Evolutionary conservation across 2,797 vertebrate species (phyloP).

Genomic region (Pogonophryne albipinna): DNA sequence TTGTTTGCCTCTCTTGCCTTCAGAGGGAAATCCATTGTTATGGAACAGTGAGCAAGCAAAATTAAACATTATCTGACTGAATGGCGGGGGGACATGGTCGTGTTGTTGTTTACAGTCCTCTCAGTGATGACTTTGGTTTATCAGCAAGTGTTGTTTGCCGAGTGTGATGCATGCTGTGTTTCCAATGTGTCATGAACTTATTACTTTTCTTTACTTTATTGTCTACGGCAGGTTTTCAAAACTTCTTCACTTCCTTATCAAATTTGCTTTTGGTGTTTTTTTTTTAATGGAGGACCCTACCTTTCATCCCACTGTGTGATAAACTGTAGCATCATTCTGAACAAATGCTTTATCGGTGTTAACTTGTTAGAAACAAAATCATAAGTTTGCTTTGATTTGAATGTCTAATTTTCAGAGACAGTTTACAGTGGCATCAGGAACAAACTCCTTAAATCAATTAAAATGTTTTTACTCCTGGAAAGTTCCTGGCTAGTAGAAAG

Average conservation of each 20-base stretch:
- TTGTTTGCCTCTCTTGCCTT: slow-evolving; percentile 13
- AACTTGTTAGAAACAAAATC: neutral
- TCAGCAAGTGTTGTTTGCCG: neutral
- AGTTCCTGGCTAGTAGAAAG: neutral
- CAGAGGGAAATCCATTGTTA: slow-evolving; percentile 70
- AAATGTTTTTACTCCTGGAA: neutral
- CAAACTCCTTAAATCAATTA: neutral
- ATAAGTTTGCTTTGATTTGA: neutral
- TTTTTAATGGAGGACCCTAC: neutral
- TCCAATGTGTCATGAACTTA: neutral
- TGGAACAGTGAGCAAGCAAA: slow-evolving; percentile 74
- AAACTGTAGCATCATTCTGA: neutral
- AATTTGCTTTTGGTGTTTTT: neutral
- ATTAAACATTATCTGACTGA: slow-evolving; percentile 71
- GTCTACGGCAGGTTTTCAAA: too few species aligned
- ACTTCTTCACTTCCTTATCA: neutral
- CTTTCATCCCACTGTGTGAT: neutral
- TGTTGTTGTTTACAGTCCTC: slow-evolving; percentile 28
- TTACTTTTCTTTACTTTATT: too few species aligned
- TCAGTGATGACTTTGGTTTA: neutral
- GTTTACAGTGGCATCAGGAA: slow-evolving; percentile 1
- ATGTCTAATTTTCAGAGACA: neutral
- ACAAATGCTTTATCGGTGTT: neutral
- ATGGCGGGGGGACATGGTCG: slow-evolving; percentile 5
- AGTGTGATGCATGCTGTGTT: neutral